phyloP scores from a whole-genome alignment of 1,140 invertebrate species.

The Xylocopa sonorina region DNA sequence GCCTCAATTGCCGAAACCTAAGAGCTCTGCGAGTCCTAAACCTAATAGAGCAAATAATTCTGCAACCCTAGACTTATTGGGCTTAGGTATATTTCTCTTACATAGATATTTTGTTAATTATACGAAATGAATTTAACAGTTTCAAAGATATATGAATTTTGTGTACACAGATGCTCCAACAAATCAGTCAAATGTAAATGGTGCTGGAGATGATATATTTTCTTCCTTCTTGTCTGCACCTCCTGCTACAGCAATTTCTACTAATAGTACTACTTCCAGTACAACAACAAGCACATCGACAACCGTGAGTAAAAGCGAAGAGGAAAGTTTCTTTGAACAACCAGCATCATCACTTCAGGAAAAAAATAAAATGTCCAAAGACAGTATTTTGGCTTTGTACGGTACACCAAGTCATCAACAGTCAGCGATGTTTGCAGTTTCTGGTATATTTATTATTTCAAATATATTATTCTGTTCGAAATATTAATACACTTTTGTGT shows the following conservation, averaged over 20 bases:
- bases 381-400: conserved; percentile 96
- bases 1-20: conserved; percentile 84
- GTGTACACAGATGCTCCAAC: conserved; percentile 78
- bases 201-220: conserved; percentile 87
- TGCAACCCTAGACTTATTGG: conserved; percentile 84
- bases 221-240: conserved; percentile 89
- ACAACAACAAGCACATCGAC: conserved; percentile 71
- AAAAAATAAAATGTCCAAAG: conserved; percentile 93
- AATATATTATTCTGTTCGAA: not conserved
- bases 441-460: conserved; percentile 56
- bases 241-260: conserved; percentile 74
- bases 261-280: conserved; percentile 66
- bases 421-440: conserved; percentile 71
- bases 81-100: conserved; percentile 80
- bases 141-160: conserved; percentile 25
- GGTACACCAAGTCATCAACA: conserved; percentile 82
- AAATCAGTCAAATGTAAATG: conserved; percentile 76
- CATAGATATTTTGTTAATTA: not conserved
- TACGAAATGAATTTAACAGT: not conserved
- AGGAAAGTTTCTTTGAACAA: conserved; percentile 95
- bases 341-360: conserved; percentile 88
- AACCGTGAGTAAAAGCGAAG: conserved; percentile 86
- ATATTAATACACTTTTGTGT: not conserved
- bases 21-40: conserved; percentile 87
- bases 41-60: conserved; percentile 83